Evolutionary conservation across 2,113 vertebrate species (phyloP).

Genomic region (Sylvilagus bachmani): DNA sequence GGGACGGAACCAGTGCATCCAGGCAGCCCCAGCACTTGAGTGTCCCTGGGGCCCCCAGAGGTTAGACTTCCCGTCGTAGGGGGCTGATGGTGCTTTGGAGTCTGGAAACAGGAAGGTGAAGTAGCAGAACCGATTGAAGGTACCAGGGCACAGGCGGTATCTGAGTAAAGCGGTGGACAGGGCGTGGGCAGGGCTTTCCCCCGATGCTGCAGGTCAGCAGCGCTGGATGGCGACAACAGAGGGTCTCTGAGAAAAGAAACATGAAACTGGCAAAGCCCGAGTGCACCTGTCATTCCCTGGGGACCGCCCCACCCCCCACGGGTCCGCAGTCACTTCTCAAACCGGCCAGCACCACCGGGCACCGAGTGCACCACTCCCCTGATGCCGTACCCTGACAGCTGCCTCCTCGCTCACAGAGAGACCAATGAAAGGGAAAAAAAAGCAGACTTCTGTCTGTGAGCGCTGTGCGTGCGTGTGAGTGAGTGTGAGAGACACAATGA

Average conservation of each 20-base stretch:
- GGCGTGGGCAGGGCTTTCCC: not conserved
- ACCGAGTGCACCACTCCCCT: not conserved
- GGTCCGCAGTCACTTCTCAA: fast-evolving
- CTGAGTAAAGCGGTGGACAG: too few species aligned
- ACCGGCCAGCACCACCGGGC: not conserved
- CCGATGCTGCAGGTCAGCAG: fast-evolving
- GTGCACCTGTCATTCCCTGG: not conserved
- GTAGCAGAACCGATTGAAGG: not conserved
- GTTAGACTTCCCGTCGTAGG: not conserved
- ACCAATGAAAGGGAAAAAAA: not conserved
- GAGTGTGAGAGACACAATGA: not conserved
- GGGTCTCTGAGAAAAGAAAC: not conserved
- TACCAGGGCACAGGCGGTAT: not conserved
- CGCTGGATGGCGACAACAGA: not conserved
- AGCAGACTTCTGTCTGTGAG: not conserved
- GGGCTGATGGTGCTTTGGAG: not conserved
- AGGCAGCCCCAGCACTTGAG: fast-evolving
- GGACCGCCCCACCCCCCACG: not conserved
- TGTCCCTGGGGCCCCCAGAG: not conserved
- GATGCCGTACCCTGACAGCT: not conserved
- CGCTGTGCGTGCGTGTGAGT: not conserved
- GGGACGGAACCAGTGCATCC: not conserved
- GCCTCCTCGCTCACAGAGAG: not conserved
- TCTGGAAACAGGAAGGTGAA: not conserved
- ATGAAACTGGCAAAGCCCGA: not conserved